phyloP scores from a whole-genome alignment of 1,140 invertebrate genomes.

The Chymomyza costata region DNA sequence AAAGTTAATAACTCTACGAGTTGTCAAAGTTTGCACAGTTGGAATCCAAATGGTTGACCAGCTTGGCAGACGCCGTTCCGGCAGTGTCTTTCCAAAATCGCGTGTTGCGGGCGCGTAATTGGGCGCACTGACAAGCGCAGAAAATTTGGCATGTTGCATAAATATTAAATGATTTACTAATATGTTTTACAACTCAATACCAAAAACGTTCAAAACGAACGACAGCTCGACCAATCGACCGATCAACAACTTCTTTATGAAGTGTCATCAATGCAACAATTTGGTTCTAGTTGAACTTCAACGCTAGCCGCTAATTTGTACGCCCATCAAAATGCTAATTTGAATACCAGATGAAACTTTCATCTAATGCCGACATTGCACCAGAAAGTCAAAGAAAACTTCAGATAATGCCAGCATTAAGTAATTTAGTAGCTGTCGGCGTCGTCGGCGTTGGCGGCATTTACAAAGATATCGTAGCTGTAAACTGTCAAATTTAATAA shows the following conservation, averaged over 20 bases:
- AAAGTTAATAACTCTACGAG: conserved; percentile 63
- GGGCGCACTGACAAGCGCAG: too few species aligned
- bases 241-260: conserved; percentile 63
- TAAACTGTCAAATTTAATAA: conserved; percentile 73
- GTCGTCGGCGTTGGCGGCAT: conserved; percentile 19
- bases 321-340: conserved; percentile 69
- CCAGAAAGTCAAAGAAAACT: conserved; percentile 61
- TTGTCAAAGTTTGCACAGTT: conserved; percentile 63
- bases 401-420: conserved; percentile 48
- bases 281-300: conserved; percentile 36
- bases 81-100: conserved; percentile 63
- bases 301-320: conserved; percentile 51
- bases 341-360: conserved; percentile 51
- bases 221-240: conserved; percentile 45
- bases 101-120: conserved; percentile 18
- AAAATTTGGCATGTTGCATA: conserved; percentile 37
- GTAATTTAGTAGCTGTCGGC: conserved; percentile 52
- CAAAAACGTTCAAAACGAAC: not conserved
- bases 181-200: conserved; percentile 11
- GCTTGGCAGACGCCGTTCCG: not conserved
- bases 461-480: conserved; percentile 53
- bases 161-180: conserved; percentile 55
- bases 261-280: conserved; percentile 61
- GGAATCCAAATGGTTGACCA: conserved; percentile 43
- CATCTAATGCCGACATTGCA: conserved; percentile 51